phyloP scores from a whole-genome alignment of 64 coral and sea anemone genomes.

The Acropora yongei region DNA sequence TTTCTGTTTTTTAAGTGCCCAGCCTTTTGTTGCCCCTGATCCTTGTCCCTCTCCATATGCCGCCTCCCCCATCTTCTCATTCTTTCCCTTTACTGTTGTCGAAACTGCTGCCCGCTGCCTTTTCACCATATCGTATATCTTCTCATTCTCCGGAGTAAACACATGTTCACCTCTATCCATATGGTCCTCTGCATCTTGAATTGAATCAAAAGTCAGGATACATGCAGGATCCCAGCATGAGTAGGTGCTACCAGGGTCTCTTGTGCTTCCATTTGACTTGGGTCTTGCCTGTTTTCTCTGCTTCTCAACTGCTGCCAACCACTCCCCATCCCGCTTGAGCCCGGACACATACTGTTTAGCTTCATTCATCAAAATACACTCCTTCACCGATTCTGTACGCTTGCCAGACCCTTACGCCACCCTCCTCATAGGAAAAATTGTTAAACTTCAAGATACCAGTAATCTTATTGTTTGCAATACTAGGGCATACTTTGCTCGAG shows the following conservation, averaged over 20 bases:
- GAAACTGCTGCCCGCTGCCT: slow-evolving; percentile 27
- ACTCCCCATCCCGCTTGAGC: slow-evolving; percentile 53
- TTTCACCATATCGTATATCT: background rate
- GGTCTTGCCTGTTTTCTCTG: slow-evolving; percentile 29
- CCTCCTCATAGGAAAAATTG: slow-evolving; percentile 41
- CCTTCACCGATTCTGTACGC: slow-evolving; percentile 10
- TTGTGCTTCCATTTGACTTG: slow-evolving; percentile 19
- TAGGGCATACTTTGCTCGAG: slow-evolving; percentile 17
- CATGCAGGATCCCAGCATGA: background rate
- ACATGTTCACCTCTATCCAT: background rate
- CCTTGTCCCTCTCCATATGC: slow-evolving; percentile 1
- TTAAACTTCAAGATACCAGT: slow-evolving; percentile 49
- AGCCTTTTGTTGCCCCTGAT: background rate
- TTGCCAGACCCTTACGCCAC: slow-evolving; percentile 2
- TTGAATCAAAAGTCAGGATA: too few relatives aligned
- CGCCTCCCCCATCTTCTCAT: too few relatives aligned
- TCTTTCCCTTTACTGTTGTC: slow-evolving; percentile 34
- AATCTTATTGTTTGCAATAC: slow-evolving; percentile 55
- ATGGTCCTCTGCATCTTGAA: slow-evolving; percentile 8
- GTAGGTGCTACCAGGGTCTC: too few relatives aligned
- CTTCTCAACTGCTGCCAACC: background rate
- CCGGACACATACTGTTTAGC: slow-evolving; percentile 48
- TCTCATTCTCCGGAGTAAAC: background rate
- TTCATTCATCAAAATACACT: too few relatives aligned
- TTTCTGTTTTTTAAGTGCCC: background rate